These are phyloP conservation scores for Dasysyrphus albostriatus DNA, from an alignment of 2,888 invertebrate genomes.

Conservation along the genomic window DNA sequence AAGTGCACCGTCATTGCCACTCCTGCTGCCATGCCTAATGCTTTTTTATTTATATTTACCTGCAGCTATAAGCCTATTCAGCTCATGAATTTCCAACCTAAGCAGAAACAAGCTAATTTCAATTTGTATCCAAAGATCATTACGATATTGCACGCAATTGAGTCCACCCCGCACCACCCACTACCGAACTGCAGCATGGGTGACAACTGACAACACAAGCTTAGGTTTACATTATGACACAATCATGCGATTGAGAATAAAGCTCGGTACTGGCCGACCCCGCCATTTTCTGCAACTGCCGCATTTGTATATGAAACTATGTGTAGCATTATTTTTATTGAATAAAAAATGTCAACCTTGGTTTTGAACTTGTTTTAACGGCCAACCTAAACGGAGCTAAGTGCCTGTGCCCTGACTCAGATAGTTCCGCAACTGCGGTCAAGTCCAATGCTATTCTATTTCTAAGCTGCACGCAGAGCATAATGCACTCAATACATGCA, in stretches of 20 bases:
- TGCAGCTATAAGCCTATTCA: not conserved
- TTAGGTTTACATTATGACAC: slow-evolving; percentile 45
- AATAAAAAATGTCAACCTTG: slow-evolving; percentile 70
- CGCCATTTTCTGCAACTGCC: slow-evolving; percentile 30
- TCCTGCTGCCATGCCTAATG: slow-evolving; percentile 3
- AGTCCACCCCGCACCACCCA: not conserved
- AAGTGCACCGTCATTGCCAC: slow-evolving; percentile 15
- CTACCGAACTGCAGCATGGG: not conserved
- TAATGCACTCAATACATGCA: slow-evolving; percentile 61
- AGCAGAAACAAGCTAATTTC: slow-evolving; percentile 55
- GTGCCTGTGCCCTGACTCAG: slow-evolving; percentile 74
- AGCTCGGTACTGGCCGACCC: slow-evolving; percentile 35
- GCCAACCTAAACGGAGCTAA: slow-evolving; percentile 75
- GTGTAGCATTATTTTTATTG: slow-evolving; percentile 38
- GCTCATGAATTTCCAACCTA: slow-evolving; percentile 47
- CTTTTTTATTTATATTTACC: not conserved
- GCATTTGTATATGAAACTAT: slow-evolving; percentile 28
- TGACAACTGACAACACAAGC: slow-evolving; percentile 14
- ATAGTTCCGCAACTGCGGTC: slow-evolving; percentile 76
- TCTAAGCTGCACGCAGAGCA: slow-evolving; percentile 63
- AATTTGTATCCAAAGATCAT: slow-evolving; percentile 37
- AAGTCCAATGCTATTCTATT: slow-evolving; percentile 73
- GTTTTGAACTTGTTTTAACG: slow-evolving; percentile 75
- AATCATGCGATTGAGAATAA: slow-evolving; percentile 58
- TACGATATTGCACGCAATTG: slow-evolving; percentile 63